Conservation (phyloP, 2,113 vertebrate genomes). For the Thomomys bottae region DNA sequence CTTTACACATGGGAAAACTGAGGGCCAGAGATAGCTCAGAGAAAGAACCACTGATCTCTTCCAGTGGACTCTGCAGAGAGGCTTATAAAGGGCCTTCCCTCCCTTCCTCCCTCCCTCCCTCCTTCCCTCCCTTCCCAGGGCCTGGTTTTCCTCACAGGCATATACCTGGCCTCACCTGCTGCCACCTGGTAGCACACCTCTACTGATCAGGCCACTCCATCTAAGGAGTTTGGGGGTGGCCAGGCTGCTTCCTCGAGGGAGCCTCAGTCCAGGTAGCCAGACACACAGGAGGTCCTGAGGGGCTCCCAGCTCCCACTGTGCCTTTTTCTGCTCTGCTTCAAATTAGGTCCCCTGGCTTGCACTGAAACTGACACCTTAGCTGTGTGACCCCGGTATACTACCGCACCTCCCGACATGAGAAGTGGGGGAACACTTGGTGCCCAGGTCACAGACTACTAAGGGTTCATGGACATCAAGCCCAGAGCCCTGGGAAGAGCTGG, state of each 20-base stretch:
- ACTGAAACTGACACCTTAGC: not conserved
- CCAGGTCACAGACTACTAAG: not conserved
- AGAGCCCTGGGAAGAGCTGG: not conserved
- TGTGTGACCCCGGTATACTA: not conserved
- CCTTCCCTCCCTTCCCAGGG: not conserved
- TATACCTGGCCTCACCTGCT: not conserved
- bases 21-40: constrained; percentile 1
- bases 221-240: not conserved
- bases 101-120: not conserved
- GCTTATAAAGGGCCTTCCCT: not conserved
- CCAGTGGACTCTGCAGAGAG: not conserved
- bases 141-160: not conserved
- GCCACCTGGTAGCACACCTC: not conserved
- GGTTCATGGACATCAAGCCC: not conserved
- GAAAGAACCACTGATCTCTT: not conserved
- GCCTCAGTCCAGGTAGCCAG: not conserved
- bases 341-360: not conserved
- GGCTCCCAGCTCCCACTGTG: not conserved
- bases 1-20: constrained; percentile 49
- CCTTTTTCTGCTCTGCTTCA: not conserved
- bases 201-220: not conserved
- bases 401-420: not conserved
- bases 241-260: not conserved
- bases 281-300: not conserved
- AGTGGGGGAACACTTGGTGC: not conserved